Percentiles rank a stretch among this genome's conserved stretches.
Conservation (phyloP, 2,113 vertebrate genomes). For the Stercorarius parasiticus region DNA sequence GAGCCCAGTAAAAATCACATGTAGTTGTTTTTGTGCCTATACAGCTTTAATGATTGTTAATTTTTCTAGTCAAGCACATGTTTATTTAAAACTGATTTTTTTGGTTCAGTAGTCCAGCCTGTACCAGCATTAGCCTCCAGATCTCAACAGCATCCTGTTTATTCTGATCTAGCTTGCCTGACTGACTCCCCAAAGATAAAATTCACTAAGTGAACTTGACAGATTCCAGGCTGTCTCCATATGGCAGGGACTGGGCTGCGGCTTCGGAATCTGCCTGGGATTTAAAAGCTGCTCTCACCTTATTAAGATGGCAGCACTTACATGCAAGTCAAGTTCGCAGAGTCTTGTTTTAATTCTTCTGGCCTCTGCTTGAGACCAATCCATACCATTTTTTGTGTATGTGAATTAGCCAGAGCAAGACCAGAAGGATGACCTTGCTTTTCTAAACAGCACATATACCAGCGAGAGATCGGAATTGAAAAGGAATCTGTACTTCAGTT, state of each 20-base stretch:
- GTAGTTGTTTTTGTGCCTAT: neutral
- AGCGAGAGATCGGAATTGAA: neutral
- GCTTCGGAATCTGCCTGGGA: slow-evolving; percentile 67
- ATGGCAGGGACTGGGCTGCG: slow-evolving; percentile 77
- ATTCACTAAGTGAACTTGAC: slow-evolving; percentile 86
- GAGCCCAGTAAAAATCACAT: neutral
- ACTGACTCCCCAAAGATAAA: slow-evolving; percentile 81
- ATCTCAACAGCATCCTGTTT: slow-evolving; percentile 75
- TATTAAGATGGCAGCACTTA: slow-evolving; percentile 81
- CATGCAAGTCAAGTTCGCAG: slow-evolving; percentile 73
- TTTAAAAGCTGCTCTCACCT: slow-evolving; percentile 77
- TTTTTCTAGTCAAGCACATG: slow-evolving; percentile 39
- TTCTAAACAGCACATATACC: neutral
- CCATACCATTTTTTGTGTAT: neutral
- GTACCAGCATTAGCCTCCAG: slow-evolving; percentile 71
- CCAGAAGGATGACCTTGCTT: slow-evolving; percentile 31
- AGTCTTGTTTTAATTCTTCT: slow-evolving; percentile 62
- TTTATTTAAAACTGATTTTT: slow-evolving; percentile 56
- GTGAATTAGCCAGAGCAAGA: slow-evolving; percentile 47
- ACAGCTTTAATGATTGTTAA: slow-evolving; percentile 62
- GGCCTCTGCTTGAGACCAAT: slow-evolving; percentile 40
- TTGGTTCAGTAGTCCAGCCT: slow-evolving; percentile 67
- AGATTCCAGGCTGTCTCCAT: slow-evolving; percentile 85
- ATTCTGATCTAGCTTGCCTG: slow-evolving; percentile 77
- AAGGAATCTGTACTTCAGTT: neutral